These are phyloP conservation scores for Clarias macrocephalus DNA, from an alignment of 2,113 vertebrate species.

Conservation along the genomic window DNA sequence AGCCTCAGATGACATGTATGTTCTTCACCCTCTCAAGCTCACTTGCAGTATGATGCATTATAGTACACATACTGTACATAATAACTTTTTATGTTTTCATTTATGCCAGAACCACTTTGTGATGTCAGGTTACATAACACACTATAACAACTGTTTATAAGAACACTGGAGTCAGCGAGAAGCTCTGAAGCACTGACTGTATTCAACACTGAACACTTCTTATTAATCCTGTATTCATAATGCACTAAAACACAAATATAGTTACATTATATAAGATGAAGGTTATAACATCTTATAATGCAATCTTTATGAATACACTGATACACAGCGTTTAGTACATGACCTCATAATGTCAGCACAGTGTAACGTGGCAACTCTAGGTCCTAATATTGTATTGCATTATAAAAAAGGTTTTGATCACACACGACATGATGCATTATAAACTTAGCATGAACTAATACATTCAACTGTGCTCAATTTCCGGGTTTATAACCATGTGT, in stretches of 20 bases:
- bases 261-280: not conserved
- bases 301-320: not conserved
- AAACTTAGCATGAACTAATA: not conserved
- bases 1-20: not conserved
- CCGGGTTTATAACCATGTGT: not conserved
- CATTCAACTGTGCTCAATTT: no score
- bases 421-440: not conserved
- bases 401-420: not conserved
- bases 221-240: not conserved
- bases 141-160: not conserved
- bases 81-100: not conserved
- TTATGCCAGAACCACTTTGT: not conserved
- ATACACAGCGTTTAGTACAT: not conserved
- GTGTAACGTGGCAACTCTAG: not conserved
- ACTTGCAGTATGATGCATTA: not conserved
- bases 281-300: not conserved
- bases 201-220: not conserved
- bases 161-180: not conserved
- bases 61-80: not conserved
- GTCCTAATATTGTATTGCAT: not conserved
- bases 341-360: not conserved
- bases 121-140: not conserved
- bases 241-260: not conserved
- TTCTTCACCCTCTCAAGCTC: not conserved
- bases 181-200: not conserved